These are phyloP conservation scores for Hylaea fasciaria DNA, from an alignment of 2,888 invertebrate genomes.

Conservation along the genomic window DNA sequence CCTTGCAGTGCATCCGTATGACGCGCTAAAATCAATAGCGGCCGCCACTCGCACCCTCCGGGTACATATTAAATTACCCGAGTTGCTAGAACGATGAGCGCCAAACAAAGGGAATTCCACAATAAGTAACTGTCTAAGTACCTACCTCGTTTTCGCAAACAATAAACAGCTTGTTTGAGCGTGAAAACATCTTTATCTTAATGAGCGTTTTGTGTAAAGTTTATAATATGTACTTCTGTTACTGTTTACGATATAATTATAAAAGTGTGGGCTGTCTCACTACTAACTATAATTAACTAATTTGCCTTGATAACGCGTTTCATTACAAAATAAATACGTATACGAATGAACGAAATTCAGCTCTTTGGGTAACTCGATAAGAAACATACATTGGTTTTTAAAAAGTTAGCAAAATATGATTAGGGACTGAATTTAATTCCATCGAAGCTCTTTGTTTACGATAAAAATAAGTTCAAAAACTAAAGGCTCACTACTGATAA, in stretches of 20 bases:
- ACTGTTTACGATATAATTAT: too few species aligned
- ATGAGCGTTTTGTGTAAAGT: constrained; percentile 2
- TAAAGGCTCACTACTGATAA: too few species aligned
- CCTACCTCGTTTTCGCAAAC: constrained; percentile 16
- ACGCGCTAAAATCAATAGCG: constrained; percentile 47
- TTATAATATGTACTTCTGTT: too few species aligned
- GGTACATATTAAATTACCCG: constrained; percentile 43
- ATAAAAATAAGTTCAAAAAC: too few species aligned
- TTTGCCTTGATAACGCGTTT: constrained; percentile 9
- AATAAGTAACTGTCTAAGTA: constrained; percentile 4
- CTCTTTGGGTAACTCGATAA: too few species aligned
- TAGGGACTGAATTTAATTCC: too few species aligned
- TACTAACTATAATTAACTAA: constrained; percentile 13
- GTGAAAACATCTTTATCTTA: constrained; percentile 24
- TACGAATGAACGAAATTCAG: too few species aligned
- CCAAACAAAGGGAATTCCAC: constrained; percentile 38
- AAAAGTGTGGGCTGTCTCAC: not conserved
- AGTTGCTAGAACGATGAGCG: constrained; percentile 31
- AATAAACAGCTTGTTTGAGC: constrained; percentile 21
- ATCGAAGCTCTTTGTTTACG: too few species aligned
- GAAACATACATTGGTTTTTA: too few species aligned
- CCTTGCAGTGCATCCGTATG: constrained; percentile 42
- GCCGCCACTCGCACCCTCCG: constrained; percentile 29
- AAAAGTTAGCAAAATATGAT: too few species aligned
- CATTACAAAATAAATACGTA: not conserved